Conservation (phyloP, 1,140 invertebrate species). For the Ceratitis capitata region DNA sequence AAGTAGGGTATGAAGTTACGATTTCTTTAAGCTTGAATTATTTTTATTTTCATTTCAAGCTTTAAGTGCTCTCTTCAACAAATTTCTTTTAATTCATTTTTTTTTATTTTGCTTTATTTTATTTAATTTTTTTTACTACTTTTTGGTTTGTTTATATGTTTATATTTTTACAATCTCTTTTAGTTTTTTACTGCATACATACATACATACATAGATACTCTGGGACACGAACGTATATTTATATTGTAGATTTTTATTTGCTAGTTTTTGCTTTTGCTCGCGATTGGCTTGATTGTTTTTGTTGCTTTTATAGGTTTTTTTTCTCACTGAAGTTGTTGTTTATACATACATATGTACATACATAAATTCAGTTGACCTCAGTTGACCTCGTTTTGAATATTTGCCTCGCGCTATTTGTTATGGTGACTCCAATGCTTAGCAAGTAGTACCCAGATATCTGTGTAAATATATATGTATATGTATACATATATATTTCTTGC, state of each 20-base stretch:
- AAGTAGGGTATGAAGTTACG: not conserved
- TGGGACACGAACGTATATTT: no score
- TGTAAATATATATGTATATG: no score
- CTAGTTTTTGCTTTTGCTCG: not conserved
- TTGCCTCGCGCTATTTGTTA: constrained; percentile 14
- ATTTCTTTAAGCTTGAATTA: not conserved
- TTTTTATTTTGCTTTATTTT: not conserved
- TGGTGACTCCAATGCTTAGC: not conserved
- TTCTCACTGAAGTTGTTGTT: not conserved
- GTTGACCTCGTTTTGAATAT: constrained; percentile 28
- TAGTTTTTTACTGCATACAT: not conserved
- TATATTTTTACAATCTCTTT: not conserved
- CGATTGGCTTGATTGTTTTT: not conserved
- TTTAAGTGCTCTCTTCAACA: not conserved
- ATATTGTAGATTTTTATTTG: not conserved
- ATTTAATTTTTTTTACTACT: not conserved
- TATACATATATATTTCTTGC: not conserved
- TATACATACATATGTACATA: not conserved
- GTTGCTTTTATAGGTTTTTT: not conserved
- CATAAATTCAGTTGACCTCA: constrained; percentile 21
- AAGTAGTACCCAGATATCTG: no score
- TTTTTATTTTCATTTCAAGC: not conserved
- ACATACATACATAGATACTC: no score
- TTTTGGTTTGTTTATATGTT: no score
- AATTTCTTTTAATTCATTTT: not conserved